Conservation (phyloP, 2,797 vertebrate genomes). For the Cygnus olor region DNA sequence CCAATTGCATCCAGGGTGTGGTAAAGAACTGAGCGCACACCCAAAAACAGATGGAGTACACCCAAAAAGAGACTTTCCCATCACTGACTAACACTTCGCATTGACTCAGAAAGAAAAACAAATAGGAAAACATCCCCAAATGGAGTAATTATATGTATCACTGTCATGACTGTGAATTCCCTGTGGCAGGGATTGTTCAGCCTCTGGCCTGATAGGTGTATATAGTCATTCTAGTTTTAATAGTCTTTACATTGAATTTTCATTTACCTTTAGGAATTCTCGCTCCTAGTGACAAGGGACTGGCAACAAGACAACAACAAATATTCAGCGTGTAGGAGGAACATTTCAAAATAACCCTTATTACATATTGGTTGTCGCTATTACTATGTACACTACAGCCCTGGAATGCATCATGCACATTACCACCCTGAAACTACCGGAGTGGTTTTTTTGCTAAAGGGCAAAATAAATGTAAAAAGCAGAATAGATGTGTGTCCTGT, state of each 20-base stretch:
- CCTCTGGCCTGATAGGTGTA: not conserved
- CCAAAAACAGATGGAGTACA: slow-evolving; percentile 53
- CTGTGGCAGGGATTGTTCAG: not conserved
- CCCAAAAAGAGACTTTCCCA: slow-evolving; percentile 15
- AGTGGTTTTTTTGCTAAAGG: not conserved
- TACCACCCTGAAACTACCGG: not conserved
- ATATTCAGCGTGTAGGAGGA: not conserved
- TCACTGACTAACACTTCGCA: not conserved
- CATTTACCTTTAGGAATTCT: not conserved
- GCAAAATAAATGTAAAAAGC: not conserved
- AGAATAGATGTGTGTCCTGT: not conserved
- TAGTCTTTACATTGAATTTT: not conserved
- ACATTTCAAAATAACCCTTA: not conserved
- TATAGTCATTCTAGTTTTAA: not conserved
- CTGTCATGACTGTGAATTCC: not conserved
- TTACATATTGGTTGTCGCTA: not conserved
- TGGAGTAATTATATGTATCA: not conserved
- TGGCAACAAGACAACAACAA: not conserved
- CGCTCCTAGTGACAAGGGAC: not conserved
- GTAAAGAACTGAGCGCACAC: not conserved
- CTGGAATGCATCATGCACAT: not conserved
- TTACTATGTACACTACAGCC: not conserved
- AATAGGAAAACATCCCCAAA: not conserved
- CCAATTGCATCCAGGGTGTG: not conserved
- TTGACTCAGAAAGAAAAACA: not conserved